These are phyloP conservation scores for Astreopora myriophthalma DNA, from an alignment of 64 coral and sea anemone genomes.

Conservation along the genomic window DNA sequence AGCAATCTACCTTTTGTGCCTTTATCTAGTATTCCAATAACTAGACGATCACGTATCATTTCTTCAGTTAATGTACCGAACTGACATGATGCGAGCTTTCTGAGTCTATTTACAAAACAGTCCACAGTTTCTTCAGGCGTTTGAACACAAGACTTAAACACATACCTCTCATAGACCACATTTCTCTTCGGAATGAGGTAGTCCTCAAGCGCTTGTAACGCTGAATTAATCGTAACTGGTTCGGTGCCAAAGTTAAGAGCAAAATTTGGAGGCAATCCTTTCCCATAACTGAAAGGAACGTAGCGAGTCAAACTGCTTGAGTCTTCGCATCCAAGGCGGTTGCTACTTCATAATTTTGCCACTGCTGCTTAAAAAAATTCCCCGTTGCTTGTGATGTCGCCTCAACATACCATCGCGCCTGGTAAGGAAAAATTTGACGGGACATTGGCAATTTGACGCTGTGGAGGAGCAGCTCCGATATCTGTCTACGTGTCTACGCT, in stretches of 20 bases:
- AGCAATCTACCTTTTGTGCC: conserved; percentile 59
- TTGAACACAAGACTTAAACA: conserved; percentile 66
- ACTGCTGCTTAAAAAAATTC: conserved; percentile 63
- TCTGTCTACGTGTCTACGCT: not conserved
- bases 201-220: conserved; percentile 21
- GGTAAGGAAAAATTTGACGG: conserved; percentile 19
- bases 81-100: conserved; percentile 45
- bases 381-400: conserved; percentile 45
- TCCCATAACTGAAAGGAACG: conserved; percentile 30
- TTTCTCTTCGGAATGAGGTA: conserved; percentile 74
- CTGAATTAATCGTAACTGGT: conserved; percentile 1
- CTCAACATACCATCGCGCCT: conserved; percentile 31
- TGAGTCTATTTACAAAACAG: conserved; percentile 2
- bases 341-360: conserved; percentile 62
- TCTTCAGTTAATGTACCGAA: conserved; percentile 53
- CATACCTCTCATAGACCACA: conserved; percentile 50
- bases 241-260: conserved; percentile 44
- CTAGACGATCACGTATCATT: conserved; percentile 34
- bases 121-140: conserved; percentile 40
- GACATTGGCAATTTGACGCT: not conserved
- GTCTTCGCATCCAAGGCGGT: conserved; percentile 31
- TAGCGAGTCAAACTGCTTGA: not conserved
- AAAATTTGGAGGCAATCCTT: conserved; percentile 52
- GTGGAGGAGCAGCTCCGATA: not conserved
- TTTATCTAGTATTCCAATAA: conserved; percentile 37